Base-by-base conservation (phyloP, 2,888 invertebrate genomes). In the Phorcus lineatus region DNA sequence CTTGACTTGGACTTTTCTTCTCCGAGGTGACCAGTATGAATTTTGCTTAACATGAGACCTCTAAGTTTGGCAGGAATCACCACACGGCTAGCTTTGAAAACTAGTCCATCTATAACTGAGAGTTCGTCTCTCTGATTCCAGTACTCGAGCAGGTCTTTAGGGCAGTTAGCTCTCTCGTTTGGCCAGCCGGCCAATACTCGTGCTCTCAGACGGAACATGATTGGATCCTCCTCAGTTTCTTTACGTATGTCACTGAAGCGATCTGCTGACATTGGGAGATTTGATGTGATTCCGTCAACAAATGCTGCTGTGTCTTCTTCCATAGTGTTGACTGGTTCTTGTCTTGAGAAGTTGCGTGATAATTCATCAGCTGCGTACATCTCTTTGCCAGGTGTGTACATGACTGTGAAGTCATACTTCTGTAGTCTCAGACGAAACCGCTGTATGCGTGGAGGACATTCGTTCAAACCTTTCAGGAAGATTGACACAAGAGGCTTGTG, bases 401-500 rank as follows among this genome's bases (percentile, higher is more conserved):
- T 55, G 24, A 81, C 24, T 22, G 54, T 9, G 16, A 82, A 52
- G 36, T 80, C 80, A 79, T 82, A 82, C 28, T 55, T 74, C 67
- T 79, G 79, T 24, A 81, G 28, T 47, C 81, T 40, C 16, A 82
- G 78, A 24, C 77, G 28, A 28, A 82, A 79, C 31, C 82, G 28
- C 57, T 83, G 81, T 54, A 81, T 57, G 31, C 79, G 53, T 36
- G 77, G 31, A 40, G 81, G 81, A 57, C 67, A 75, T 28, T 81
- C 81, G 57, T 79, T 74, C 24, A 81, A 36, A 22, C 55, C 22
- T 54, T 82, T 81, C 7, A 22, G 36, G 22, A 79, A 77, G 52
- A 79, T 77, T 31, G 79, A 55, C 13, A 76, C 62, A 17, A 82
- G 47, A 9, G 78, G 80, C 53, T 82, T 82, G 57, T 82, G 81